Evolutionary conservation across 2,113 vertebrate genomes (phyloP).

Genomic region (Thymallus thymallus): DNA sequence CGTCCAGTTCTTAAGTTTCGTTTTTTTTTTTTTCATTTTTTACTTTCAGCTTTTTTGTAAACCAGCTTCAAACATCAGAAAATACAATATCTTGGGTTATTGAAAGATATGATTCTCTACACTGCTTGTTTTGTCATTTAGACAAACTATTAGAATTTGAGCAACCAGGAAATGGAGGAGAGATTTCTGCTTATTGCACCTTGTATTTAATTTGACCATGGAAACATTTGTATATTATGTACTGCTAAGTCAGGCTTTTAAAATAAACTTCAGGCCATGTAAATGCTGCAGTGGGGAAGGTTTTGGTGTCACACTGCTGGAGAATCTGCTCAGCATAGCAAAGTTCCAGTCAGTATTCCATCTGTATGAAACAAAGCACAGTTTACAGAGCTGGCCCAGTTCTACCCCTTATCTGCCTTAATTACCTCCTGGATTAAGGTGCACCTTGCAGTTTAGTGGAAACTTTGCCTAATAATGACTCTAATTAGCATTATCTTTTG

Average conservation of each 20-base stretch:
- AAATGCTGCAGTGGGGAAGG: conserved; percentile 1
- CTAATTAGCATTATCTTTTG: conserved; percentile 63
- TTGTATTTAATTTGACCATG: no score
- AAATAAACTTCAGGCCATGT: background rate
- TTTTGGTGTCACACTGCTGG: background rate
- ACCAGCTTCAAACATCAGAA: no score
- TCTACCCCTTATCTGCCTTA: conserved; percentile 46
- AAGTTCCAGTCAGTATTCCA: background rate
- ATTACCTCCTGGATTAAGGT: conserved; percentile 67
- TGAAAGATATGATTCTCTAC: no score
- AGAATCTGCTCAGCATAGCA: background rate
- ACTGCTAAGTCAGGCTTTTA: background rate
- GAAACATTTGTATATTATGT: background rate
- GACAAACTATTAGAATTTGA: no score
- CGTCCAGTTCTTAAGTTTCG: no score
- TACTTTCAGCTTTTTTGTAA: no score
- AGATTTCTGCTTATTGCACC: no score
- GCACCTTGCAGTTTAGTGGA: conserved; percentile 66
- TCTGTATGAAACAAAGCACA: background rate
- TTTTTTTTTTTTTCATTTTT: no score
- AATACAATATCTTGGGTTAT: no score
- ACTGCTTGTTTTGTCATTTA: no score
- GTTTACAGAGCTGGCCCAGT: conserved; percentile 9
- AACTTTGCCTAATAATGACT: conserved; percentile 64
- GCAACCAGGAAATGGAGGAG: no score